A percentile compares a stretch with the other conserved stretches of the same genome.
phyloP scores from a whole-genome alignment of 2,888 invertebrate species.

The Trichogramma evanescens region DNA sequence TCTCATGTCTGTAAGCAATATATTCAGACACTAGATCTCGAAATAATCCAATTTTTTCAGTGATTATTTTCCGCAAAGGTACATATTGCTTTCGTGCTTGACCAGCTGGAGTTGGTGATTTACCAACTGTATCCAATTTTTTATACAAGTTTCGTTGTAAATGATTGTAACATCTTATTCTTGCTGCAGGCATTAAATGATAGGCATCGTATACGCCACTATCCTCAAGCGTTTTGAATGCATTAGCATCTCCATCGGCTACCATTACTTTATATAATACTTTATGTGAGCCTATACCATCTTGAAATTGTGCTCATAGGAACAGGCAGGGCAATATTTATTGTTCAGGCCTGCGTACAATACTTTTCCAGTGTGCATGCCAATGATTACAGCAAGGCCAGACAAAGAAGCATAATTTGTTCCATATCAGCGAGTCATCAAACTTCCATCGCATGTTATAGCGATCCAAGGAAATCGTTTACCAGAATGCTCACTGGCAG shows the following conservation, averaged over 20 bases:
- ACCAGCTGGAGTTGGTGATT: not conserved
- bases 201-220: conserved; percentile 10
- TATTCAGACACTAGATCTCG: too few relatives aligned
- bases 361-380: conserved; percentile 22
- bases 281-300: conserved; percentile 21
- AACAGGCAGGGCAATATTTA: conserved; percentile 28
- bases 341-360: conserved; percentile 29
- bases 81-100: not conserved
- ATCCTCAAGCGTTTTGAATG: conserved; percentile 13
- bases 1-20: too few relatives aligned
- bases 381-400: conserved; percentile 24
- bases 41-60: too few relatives aligned
- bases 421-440: conserved; percentile 25
- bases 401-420: conserved; percentile 22
- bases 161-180: conserved; percentile 31
- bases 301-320: conserved; percentile 15
- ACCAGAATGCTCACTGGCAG: conserved; percentile 1
- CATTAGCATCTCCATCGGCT: conserved; percentile 19
- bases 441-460: conserved; percentile 24
- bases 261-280: conserved; percentile 13
- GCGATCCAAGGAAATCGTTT: conserved; percentile 20
- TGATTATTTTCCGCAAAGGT: not conserved
- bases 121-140: conserved; percentile 1
- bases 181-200: conserved; percentile 7
- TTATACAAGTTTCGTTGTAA: conserved; percentile 26